Evolutionary conservation across 1,140 invertebrate genomes (phyloP), one percentile per base, ranked within the genome.

Genomic region (Diabrotica undecimpunctata): DNA sequence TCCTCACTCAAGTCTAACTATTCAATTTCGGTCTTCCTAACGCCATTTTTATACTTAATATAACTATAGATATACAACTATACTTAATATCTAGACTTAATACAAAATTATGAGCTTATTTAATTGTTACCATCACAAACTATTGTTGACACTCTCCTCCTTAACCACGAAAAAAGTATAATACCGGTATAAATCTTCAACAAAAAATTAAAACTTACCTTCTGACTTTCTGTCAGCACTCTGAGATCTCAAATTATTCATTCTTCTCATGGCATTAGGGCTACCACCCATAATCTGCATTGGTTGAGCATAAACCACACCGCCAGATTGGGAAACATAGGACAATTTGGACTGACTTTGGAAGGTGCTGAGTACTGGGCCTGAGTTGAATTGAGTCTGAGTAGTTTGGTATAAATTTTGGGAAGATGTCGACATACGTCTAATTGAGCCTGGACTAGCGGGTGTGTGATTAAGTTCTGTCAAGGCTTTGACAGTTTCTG

Each of bases 381-480:
- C 69, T 10, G 64, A 46, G 12, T 55, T 36, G 13, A 39, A 57
- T 12, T 41, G 14, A 53, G 41, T 38, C 11, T 58, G 54, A 38
- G 46, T 66, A 39, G 59, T 61, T 51, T 73, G 70, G 53, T 71
- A 74, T 7, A 74, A 72, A 38, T 72, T 71, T 66, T 79, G 76
- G 4, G 76, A 69, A 7, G 75, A 76, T 5, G 72, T 66, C 7
- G 74, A 76, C 66, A 74, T 84, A 36, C 89, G 84, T 6, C 92
- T 84, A 11, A 93, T 80, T 5, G 90, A 82, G 61, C 88, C 89
- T 1, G 93, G 93, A 73, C 91, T 94, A 2, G 91, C 90, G 0
- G 93, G 92, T 69, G 90, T 92, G 77, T 94, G 92, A 72, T 91
- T 90, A 64, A 93, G 78, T 75, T 93, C 91, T 0, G 91, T 93